Evolutionary conservation across 2,113 vertebrate genomes (phyloP), one percentile per base, ranked within the genome.

Genomic region (Chloropsis cyanopogon): DNA sequence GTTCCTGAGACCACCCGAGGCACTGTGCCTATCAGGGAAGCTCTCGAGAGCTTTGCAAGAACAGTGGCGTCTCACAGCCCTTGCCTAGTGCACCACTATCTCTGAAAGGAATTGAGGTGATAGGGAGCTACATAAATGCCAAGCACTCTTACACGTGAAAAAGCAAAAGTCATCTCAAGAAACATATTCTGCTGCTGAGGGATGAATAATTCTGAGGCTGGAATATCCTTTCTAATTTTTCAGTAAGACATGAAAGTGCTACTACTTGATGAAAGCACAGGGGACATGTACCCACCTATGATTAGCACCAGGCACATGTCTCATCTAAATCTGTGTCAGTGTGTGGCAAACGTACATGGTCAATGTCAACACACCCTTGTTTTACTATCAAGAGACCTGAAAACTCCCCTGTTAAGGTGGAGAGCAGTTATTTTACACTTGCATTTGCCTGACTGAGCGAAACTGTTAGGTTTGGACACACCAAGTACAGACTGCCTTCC

Each of bases 81-180:
- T 14, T 42, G 10, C 18, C 59, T 26, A 37, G 63, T 11, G 49
- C 70, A 47, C 26, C 20, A 14, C 42, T 59, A 25, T 80, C 84
- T 82, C 46, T 37, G 91, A 84, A 94, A 91, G 86, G 78, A 76
- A 91, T 86, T 9, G 35, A 65, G 54, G 53, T 54, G 70, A 90
- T 12, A 76, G 69, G 53, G 65, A 92, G 59, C 71, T 93, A 83
- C 39, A 63, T 20, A 88, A 95, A 91, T 73, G 82, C 68, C 82
- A 94, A 86, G 39, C 64, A 59, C 33, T 80, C 57, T 70, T 77
- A 59, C 75, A 86, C 6, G 39, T 39, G 28, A 80, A 86, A 94
- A 95, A 91, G 77, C 90, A 92, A 95, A 95, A 91, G 87, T 95
- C 93, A 90, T 68, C 78, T 76, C 50, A 92, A 93, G 82, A 89